Evolutionary conservation across 2,113 vertebrate genomes (phyloP).

Genomic region (Hiodon alosoides): DNA sequence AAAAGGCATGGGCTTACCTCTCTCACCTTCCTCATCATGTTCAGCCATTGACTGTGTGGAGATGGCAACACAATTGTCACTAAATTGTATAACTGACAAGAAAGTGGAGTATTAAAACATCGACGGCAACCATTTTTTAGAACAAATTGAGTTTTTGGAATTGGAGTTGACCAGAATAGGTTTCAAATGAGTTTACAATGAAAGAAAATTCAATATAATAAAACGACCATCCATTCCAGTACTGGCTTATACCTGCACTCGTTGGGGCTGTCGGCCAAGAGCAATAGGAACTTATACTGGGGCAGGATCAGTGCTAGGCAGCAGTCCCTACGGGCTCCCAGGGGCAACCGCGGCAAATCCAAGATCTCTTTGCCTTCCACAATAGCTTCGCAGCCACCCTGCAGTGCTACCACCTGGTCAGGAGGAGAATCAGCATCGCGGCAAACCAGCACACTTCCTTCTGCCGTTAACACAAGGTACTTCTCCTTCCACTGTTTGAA

Average conservation of each 20-base stretch:
- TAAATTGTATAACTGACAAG: background rate
- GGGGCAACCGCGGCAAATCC: constrained; percentile 64
- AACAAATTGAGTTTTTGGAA: too few species aligned
- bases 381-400: constrained; percentile 57
- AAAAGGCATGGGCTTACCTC: constrained; percentile 6
- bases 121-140: too few species aligned
- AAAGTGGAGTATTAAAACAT: background rate
- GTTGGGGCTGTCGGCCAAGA: constrained; percentile 59
- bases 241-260: constrained; percentile 59
- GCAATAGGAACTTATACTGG: constrained; percentile 64
- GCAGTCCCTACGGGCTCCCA: constrained; percentile 66
- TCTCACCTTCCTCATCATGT: constrained; percentile 19
- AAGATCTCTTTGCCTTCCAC: constrained; percentile 65
- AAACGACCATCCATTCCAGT: background rate
- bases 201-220: background rate
- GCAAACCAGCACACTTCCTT: constrained; percentile 66
- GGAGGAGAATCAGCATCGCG: constrained; percentile 62
- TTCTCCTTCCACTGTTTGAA: constrained; percentile 80
- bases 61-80: background rate
- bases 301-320: constrained; percentile 68
- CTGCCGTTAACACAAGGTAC: constrained; percentile 62
- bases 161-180: too few species aligned
- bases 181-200: background rate
- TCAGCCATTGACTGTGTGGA: constrained; percentile 2
- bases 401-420: constrained; percentile 62